Conservation (phyloP, 2,797 vertebrate species). For the Pyrocephalus nanus region DNA sequence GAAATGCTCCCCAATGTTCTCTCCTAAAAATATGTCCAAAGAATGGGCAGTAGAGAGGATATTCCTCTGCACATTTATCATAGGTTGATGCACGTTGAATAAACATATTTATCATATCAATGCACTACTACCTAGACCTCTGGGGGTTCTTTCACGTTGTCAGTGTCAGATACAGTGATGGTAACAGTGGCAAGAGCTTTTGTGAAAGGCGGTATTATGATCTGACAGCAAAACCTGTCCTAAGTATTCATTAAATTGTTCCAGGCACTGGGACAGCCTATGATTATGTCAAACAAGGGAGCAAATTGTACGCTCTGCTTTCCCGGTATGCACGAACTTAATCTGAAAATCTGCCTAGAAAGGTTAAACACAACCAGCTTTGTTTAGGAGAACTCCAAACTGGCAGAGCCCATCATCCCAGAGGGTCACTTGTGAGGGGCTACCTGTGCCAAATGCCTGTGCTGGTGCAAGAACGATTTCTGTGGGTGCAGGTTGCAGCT, state of each 20-base stretch:
- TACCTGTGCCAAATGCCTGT: accelerated
- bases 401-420: neutral
- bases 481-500: neutral
- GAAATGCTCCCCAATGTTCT: neutral
- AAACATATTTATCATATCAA: neutral
- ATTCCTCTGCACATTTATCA: neutral
- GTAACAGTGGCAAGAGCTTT: neutral
- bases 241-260: conserved; percentile 54
- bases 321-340: accelerated
- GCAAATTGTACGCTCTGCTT: neutral
- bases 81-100: neutral
- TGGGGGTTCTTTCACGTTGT: neutral
- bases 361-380: neutral
- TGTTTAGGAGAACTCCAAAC: neutral
- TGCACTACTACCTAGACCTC: neutral
- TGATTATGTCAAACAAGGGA: conserved; percentile 35
- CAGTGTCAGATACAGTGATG: neutral
- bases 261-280: neutral
- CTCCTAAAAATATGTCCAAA: neutral
- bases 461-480: accelerated
- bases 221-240: neutral
- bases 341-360: neutral
- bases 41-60: neutral
- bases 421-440: accelerated
- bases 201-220: neutral